Evolutionary conservation across 2,797 vertebrate genomes (phyloP).

Genomic region (Dendrocincla tyrannina): DNA sequence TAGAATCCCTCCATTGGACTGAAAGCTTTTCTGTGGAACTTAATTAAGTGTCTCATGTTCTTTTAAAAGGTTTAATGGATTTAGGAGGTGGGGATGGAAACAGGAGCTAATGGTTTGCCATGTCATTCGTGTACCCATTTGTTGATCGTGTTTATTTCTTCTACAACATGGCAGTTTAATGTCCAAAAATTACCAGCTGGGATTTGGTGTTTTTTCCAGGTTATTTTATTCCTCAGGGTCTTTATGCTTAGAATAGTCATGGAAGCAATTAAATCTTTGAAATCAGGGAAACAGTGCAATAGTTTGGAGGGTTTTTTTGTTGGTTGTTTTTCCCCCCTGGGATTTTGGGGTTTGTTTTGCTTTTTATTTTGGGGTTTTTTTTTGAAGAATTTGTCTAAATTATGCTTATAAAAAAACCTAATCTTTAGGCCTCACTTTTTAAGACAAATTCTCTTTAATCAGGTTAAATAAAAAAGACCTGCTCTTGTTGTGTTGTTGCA

Average conservation of each 20-base stretch:
- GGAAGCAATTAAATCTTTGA: neutral
- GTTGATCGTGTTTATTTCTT: neutral
- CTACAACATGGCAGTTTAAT: neutral
- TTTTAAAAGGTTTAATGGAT: neutral
- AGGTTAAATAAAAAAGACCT: neutral
- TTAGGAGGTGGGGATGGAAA: neutral
- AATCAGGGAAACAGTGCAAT: neutral
- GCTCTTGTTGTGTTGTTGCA: neutral
- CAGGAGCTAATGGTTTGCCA: neutral
- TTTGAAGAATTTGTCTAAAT: neutral
- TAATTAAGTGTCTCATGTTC: neutral
- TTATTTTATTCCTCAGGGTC: neutral
- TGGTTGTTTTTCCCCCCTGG: neutral
- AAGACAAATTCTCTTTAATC: neutral
- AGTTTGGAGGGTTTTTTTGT: neutral
- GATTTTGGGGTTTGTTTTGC: neutral
- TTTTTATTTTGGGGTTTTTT: neutral
- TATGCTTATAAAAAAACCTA: neutral
- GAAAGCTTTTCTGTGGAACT: neutral
- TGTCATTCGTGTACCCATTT: neutral
- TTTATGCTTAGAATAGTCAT: neutral
- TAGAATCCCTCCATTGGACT: neutral
- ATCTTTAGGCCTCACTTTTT: neutral
- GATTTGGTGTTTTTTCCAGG: neutral
- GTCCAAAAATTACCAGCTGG: neutral